A percentile compares a stretch with the other conserved stretches of the same genome.
Evolutionary conservation across 1,140 invertebrate species (phyloP).

Genomic region (Acromyrmex heyeri): DNA sequence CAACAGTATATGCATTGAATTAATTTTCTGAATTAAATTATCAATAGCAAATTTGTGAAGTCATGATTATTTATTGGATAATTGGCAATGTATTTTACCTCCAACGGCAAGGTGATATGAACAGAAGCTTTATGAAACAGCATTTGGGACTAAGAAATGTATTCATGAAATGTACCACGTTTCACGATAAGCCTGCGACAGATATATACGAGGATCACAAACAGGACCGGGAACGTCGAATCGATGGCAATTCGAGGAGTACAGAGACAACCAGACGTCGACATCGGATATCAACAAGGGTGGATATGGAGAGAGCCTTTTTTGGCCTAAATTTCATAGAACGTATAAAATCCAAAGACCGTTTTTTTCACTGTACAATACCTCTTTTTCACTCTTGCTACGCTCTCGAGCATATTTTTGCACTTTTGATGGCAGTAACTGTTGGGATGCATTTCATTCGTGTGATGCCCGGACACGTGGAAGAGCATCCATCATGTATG

Average conservation of each 20-base stretch:
- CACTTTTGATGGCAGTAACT: background rate
- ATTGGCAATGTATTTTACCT: background rate
- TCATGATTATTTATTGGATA: background rate
- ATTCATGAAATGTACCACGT: slow-evolving; percentile 29
- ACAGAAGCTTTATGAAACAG: background rate
- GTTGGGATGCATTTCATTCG: slow-evolving; percentile 35
- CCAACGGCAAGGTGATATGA: background rate
- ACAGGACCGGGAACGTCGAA: slow-evolving; percentile 17
- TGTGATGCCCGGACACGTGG: slow-evolving; percentile 41
- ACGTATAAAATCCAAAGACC: background rate
- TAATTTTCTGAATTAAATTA: background rate
- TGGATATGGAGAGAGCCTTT: background rate
- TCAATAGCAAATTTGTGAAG: background rate
- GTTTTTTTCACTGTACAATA: background rate
- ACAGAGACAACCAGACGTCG: slow-evolving; percentile 29
- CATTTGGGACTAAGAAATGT: slow-evolving; percentile 15
- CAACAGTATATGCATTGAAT: background rate
- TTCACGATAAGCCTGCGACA: slow-evolving; percentile 36
- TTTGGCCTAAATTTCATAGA: slow-evolving; percentile 22
- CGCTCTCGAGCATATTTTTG: slow-evolving; percentile 24
- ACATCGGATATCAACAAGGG: background rate
- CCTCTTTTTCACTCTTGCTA: background rate
- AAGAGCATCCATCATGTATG: slow-evolving; percentile 54
- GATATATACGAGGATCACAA: slow-evolving; percentile 26
- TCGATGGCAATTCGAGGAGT: slow-evolving; percentile 47